Evolutionary conservation across 2,888 invertebrate species (phyloP).

Genomic region (Luffia ferchaultella): DNA sequence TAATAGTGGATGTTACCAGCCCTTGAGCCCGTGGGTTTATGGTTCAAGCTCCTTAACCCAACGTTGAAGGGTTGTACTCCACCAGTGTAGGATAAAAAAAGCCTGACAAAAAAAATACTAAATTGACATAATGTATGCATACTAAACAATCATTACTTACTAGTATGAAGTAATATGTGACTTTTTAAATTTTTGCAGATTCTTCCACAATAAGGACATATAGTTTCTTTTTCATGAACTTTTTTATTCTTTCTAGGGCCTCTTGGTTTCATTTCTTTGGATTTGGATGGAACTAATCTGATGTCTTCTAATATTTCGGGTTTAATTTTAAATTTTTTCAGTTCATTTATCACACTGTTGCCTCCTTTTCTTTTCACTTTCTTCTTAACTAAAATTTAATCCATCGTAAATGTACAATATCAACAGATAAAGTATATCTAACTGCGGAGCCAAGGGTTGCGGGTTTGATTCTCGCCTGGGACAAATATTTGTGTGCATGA

Average conservation of each 20-base stretch:
- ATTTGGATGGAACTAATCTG: conserved; percentile 17
- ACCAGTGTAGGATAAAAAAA: too few species aligned
- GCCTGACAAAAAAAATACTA: too few species aligned
- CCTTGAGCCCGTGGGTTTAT: too few species aligned
- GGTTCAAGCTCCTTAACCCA: too few species aligned
- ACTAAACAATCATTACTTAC: conserved; percentile 17
- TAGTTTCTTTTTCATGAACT: conserved; percentile 11
- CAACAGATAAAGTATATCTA: too few species aligned
- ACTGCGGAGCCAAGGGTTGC: too few species aligned
- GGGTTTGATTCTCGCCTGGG: too few species aligned
- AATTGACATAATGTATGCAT: too few species aligned
- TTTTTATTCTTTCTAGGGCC: conserved; percentile 10
- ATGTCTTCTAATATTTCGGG: conserved; percentile 29
- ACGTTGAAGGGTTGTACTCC: too few species aligned
- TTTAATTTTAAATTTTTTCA: conserved; percentile 20
- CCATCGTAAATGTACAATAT: too few species aligned
- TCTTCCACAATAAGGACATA: conserved; percentile 41
- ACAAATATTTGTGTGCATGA: too few species aligned
- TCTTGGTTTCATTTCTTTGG: conserved; percentile 7
- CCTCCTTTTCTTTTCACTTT: background rate
- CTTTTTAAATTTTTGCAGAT: conserved; percentile 20
- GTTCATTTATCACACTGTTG: background rate
- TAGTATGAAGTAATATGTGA: conserved; percentile 31
- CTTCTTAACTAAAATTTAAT: background rate
- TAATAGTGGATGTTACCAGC: too few species aligned